phyloP scores from a whole-genome alignment of 2,797 vertebrate genomes.

The Liparis tanakae region DNA sequence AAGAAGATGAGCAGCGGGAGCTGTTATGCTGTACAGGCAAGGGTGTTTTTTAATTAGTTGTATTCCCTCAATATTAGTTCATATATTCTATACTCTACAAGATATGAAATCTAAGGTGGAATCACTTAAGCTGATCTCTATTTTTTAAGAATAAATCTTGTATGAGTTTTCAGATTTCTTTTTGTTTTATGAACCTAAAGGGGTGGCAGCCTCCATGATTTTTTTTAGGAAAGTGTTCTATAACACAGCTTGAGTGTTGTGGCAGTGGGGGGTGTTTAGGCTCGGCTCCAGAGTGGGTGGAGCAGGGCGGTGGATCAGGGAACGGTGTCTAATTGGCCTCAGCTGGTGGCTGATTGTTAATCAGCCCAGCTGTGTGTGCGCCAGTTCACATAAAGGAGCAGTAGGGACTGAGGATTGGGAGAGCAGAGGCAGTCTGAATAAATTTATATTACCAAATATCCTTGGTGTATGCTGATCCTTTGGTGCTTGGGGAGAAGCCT shows the following conservation, averaged over 20 bases:
- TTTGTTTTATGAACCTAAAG: neutral
- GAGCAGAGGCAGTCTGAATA: no score
- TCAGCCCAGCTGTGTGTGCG: no score
- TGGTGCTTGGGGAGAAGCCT: no score
- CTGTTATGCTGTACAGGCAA: slow-evolving; percentile 7
- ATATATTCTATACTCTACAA: neutral
- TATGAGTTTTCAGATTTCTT: neutral
- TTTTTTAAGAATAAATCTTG: neutral
- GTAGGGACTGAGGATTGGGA: no score
- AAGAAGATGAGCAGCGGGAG: slow-evolving; percentile 16
- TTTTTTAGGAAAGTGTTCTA: neutral
- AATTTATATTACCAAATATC: no score
- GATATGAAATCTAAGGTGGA: neutral
- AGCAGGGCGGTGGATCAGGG: no score
- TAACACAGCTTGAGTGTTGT: neutral
- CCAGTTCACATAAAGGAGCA: no score
- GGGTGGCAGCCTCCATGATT: neutral
- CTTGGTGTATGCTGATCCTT: no score
- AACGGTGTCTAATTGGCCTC: no score
- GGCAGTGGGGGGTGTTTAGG: no score
- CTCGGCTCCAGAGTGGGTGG: no score
- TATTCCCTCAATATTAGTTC: neutral
- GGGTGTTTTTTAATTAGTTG: neutral
- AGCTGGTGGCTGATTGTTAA: no score
- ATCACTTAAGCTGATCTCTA: neutral